A percentile compares a stretch with the other conserved stretches of the same genome.
These are phyloP conservation scores for Pyrgus malvae DNA, from an alignment of 2,888 invertebrate genomes.

Conservation along the genomic window DNA sequence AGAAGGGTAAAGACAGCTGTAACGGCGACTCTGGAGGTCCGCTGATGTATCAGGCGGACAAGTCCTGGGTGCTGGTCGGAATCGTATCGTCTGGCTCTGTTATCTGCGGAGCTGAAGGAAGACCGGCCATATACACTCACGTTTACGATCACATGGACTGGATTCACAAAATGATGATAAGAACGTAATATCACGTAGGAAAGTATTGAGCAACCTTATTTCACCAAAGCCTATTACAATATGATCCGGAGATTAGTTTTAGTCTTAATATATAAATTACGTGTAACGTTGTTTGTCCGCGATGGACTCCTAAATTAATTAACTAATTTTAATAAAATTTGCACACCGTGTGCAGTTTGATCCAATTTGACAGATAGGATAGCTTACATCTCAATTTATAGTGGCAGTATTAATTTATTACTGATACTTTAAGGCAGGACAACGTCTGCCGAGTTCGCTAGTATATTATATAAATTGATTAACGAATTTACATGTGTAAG, in stretches of 20 bases:
- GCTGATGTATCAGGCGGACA: slow-evolving; percentile 57
- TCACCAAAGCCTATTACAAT: not conserved
- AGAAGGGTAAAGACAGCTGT: slow-evolving; percentile 82
- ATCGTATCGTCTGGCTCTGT: slow-evolving; percentile 33
- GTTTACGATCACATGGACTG: slow-evolving; percentile 35
- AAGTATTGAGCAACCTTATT: not conserved
- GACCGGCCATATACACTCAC: slow-evolving; percentile 35
- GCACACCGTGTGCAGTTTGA: too few relatives aligned
- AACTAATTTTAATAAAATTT: too few relatives aligned
- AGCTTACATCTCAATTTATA: too few relatives aligned
- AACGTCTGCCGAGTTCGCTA: too few relatives aligned
- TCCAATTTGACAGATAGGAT: too few relatives aligned
- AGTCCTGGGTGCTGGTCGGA: slow-evolving; percentile 28
- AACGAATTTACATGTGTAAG: too few relatives aligned
- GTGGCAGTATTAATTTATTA: too few relatives aligned
- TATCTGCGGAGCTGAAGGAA: slow-evolving; percentile 29
- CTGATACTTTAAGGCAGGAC: too few relatives aligned
- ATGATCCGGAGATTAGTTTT: not conserved
- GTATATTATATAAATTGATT: too few relatives aligned
- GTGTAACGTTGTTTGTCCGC: not conserved
- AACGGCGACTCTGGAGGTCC: slow-evolving; percentile 87
- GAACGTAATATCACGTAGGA: not conserved
- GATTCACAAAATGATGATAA: slow-evolving; percentile 28
- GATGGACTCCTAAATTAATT: too few relatives aligned
- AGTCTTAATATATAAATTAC: too few relatives aligned